A percentile compares a stretch with the other conserved stretches of the same genome.
Conservation (phyloP, 2,113 vertebrate species). For the Entelurus aequoreus region DNA sequence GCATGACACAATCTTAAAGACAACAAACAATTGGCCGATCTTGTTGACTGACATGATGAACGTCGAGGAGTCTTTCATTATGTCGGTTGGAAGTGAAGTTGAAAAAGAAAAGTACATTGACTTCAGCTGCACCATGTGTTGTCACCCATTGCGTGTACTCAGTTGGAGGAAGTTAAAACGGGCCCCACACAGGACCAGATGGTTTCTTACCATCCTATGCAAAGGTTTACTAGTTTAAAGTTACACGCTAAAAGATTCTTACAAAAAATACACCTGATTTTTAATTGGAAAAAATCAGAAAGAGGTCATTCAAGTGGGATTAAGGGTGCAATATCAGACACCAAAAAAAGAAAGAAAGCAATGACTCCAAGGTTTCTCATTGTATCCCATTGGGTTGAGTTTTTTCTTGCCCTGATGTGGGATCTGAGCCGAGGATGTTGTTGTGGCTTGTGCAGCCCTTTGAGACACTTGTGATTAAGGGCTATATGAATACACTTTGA, state of each 20-base stretch:
- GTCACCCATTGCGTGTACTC: constrained; percentile 9
- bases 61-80: background rate
- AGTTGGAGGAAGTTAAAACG: constrained; percentile 7
- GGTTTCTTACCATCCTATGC: constrained; percentile 22
- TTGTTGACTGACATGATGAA: background rate
- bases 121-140: background rate
- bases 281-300: background rate
- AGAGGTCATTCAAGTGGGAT: constrained; percentile 1
- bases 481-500: too few species aligned
- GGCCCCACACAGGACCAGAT: constrained; percentile 28
- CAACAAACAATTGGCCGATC: background rate
- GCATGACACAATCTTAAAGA: background rate
- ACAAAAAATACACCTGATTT: constrained; percentile 12
- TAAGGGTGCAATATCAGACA: constrained; percentile 28
- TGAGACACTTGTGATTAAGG: too few species aligned
- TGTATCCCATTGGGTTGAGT: too few species aligned
- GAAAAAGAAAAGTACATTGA: constrained; percentile 9
- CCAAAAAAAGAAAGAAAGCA: constrained; percentile 35
- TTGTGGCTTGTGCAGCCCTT: too few species aligned
- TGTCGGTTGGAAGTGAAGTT: constrained; percentile 1
- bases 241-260: constrained; percentile 13
- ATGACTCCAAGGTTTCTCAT: too few species aligned
- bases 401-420: too few species aligned
- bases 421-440: too few species aligned
- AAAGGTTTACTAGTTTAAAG: constrained; percentile 23